Percentiles rank a stretch among this genome's conserved stretches.
Conservation (phyloP, 2,113 vertebrate species). For the Zonotrichia leucophrys region DNA sequence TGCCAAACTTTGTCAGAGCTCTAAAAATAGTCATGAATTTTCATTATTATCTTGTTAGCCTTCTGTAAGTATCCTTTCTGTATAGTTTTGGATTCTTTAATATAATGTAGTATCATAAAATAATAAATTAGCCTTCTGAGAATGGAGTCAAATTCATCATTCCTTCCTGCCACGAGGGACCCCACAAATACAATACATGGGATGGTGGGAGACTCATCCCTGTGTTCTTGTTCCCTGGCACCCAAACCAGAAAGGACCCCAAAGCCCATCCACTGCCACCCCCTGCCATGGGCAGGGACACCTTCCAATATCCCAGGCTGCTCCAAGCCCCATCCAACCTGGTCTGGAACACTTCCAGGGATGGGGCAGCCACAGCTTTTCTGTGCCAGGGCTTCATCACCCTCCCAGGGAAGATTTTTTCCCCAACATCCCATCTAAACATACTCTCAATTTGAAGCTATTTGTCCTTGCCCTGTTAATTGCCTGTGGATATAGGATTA, state of each 20-base stretch:
- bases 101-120: too few species aligned
- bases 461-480: not conserved
- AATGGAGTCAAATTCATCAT: too few species aligned
- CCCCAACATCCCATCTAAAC: not conserved
- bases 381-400: not conserved
- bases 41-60: too few species aligned
- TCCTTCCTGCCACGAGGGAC: too few species aligned
- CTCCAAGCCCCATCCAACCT: fast-evolving
- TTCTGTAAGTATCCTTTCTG: too few species aligned
- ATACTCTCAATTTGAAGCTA: not conserved
- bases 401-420: not conserved
- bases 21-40: too few species aligned
- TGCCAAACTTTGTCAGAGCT: too few species aligned
- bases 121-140: too few species aligned
- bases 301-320: not conserved
- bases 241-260: not conserved
- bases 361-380: not conserved
- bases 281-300: not conserved
- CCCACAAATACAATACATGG: too few species aligned
- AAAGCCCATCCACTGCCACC: not conserved
- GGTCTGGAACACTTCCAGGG: not conserved
- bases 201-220: not conserved
- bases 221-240: not conserved
- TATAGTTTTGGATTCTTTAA: too few species aligned
- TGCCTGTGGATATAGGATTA: not conserved